A percentile compares a stretch with the other conserved stretches of the same genome.
Evolutionary conservation across 2,113 vertebrate genomes (phyloP).

Genomic region (Nycticorax nycticorax): DNA sequence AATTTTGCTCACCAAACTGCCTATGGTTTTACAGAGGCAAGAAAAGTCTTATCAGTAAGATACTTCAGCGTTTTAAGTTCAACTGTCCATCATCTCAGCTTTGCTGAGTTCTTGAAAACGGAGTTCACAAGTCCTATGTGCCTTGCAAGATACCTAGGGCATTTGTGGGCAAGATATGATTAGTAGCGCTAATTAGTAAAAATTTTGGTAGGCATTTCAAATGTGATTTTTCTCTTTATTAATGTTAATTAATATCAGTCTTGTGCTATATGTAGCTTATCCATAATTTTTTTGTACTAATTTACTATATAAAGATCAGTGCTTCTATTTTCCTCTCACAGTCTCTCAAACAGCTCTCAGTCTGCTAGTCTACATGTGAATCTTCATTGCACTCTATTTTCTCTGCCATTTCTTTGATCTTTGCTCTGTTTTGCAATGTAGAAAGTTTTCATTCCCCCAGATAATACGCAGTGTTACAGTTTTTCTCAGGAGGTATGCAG

Average conservation of each 20-base stretch:
- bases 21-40: background rate
- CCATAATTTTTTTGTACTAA: background rate
- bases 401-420: conserved; percentile 12
- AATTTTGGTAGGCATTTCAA: background rate
- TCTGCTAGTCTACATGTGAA: background rate
- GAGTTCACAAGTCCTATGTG: background rate
- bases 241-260: background rate
- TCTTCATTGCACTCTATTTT: background rate
- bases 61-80: background rate
- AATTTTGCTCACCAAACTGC: background rate
- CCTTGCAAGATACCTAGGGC: background rate
- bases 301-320: background rate
- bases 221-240: background rate
- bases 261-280: background rate
- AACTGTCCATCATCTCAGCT: background rate
- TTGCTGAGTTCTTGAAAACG: background rate
- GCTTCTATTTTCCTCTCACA: background rate
- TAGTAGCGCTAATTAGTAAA: background rate
- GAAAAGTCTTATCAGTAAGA: background rate
- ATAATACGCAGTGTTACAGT: background rate
- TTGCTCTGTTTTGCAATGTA: background rate
- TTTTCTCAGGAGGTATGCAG: background rate
- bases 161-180: background rate
- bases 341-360: background rate
- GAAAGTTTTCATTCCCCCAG: background rate